Evolutionary conservation across 2,888 invertebrate genomes (phyloP), one percentile per base, ranked within the genome.

Genomic region (Drosophila melanosoma): DNA sequence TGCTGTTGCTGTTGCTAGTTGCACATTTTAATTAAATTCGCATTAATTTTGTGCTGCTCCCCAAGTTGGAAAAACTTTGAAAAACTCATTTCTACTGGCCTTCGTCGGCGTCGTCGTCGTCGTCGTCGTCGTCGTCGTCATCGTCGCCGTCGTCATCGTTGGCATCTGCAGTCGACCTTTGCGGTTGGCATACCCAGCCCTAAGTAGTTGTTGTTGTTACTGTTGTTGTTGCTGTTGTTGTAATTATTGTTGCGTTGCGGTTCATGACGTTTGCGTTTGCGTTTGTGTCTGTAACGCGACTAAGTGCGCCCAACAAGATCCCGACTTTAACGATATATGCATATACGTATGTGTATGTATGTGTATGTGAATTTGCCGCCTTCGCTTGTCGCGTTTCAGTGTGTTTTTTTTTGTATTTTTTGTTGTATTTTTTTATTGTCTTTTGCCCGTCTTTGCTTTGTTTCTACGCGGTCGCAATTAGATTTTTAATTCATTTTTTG

Each of bases 221-320:
- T 67, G 66, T 70, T 77, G 65, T 57, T 84, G 54, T 51, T 83
- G 45, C 56, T 85, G 74, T 86, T 86, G 75, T 85, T 87, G 86
- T 88, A 86, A 89, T 87, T 89, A 87, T 89, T 89, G 83, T 88
- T 82, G 86, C 89, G 90, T 88, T 90, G 90, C 87, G 87, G 90
- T 88, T 88, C 87, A 90, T 84, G 87, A 83, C 84, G 89, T 87
- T 83, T 78, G 56, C 38, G 60, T 60, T 79, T 81, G 84, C 79
- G 23, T 38, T 56, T 53, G 42, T 32, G 81, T 87, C 88, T 87
- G 87, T 74, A 87, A 82, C 73, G 76, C 83, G 83, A 81, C 83
- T 86, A 83, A 88, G 83, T 88, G 83, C 87, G 87, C 79, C 76
- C 78, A 79, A 62, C 76, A 54, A 76, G 60, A 71, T 71, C 54